Base-by-base conservation (phyloP, 37 sponge, comb jelly and placozoan genomes). In the Cladorhizidae sp. region DNA sequence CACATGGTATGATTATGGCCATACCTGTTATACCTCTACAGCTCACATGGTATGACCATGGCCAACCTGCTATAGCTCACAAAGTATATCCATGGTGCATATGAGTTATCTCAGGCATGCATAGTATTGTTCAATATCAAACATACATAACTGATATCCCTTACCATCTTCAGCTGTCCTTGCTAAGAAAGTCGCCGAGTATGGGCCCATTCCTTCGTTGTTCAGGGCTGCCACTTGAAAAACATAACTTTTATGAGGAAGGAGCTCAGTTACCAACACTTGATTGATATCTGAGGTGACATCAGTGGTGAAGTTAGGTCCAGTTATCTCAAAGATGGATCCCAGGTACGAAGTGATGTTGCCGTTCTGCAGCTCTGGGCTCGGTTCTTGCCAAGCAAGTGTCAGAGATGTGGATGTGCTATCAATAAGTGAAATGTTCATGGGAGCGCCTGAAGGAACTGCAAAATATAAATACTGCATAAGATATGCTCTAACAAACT, bases 131-230 rank as follows among this genome's bases (percentile, higher is more conserved):
- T n/a, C n/a, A n/a, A n/a, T n/a, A n/a, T n/a, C n/a, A n/a, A n/a
- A n/a, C n/a, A n/a, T n/a, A n/a, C n/a, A n/a, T n/a, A n/a, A n/a
- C n/a, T n/a, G n/a, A n/a, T n/a, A n/a, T 12, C 14, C 3, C 76
- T 58, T 76, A 76, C 76, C 55, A 76, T 57, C 76, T 76, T 56
- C 39, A 57, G 52, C 40, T 29, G 41, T 26, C 35, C 26, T 33
- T 33, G 49, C 62, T 37, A 26, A 12, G 11, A 76, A 39, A 23
- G 64, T 20, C 8, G n/a, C 64, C n/a, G 29, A 28, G 64, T 23
- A 63, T 9, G 75, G 75, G 8, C 75, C 75, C 29, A 45, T 28
- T 29, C 75, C 75, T 50, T 18, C 56, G 23, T 22, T 50, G 22
- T 40, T 74, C 14, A 9, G n/a, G 23, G 75, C 75, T 29, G 75